A percentile compares a stretch with the other conserved stretches of the same genome.
Evolutionary conservation across 2,797 vertebrate genomes (phyloP).

Genomic region (Pangasius mekongensis): DNA sequence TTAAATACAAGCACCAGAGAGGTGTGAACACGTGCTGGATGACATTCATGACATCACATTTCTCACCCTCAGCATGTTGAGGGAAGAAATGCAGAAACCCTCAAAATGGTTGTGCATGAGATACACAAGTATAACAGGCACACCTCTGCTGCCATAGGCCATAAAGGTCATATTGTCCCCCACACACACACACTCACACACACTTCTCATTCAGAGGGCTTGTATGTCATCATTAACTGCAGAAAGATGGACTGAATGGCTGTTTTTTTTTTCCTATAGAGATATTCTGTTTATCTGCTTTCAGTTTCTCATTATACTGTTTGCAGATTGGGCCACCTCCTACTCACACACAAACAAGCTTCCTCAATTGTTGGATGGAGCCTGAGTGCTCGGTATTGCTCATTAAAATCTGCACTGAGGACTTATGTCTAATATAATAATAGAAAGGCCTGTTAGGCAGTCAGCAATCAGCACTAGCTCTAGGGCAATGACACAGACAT

Average conservation of each 20-base stretch:
- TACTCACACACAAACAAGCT: slow-evolving; percentile 25
- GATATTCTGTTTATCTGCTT: slow-evolving; percentile 40
- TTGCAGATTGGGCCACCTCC: slow-evolving; percentile 31
- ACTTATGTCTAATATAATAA: slow-evolving; percentile 58
- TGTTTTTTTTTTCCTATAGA: background rate
- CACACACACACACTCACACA: background rate
- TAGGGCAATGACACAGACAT: slow-evolving; percentile 38
- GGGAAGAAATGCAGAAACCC: slow-evolving; percentile 22
- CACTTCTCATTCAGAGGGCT: background rate
- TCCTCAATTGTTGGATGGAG: slow-evolving; percentile 45
- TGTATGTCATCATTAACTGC: slow-evolving; percentile 37
- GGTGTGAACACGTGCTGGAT: background rate
- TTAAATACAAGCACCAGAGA: background rate
- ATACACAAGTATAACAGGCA: slow-evolving; percentile 20
- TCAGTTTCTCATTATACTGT: slow-evolving; percentile 52
- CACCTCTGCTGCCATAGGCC: slow-evolving; percentile 35
- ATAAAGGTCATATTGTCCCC: background rate
- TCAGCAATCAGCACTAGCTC: slow-evolving; percentile 47
- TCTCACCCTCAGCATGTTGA: slow-evolving; percentile 26
- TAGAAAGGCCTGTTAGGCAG: slow-evolving; percentile 40
- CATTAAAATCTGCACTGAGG: slow-evolving; percentile 58
- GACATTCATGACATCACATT: slow-evolving; percentile 23
- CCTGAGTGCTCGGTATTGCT: slow-evolving; percentile 47
- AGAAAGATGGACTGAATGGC: slow-evolving; percentile 1
- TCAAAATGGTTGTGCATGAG: slow-evolving; percentile 10